Evolutionary conservation across 2,888 invertebrate genomes (phyloP), one percentile per base, ranked within the genome.

Genomic region (Bedellia somnulentella): DNA sequence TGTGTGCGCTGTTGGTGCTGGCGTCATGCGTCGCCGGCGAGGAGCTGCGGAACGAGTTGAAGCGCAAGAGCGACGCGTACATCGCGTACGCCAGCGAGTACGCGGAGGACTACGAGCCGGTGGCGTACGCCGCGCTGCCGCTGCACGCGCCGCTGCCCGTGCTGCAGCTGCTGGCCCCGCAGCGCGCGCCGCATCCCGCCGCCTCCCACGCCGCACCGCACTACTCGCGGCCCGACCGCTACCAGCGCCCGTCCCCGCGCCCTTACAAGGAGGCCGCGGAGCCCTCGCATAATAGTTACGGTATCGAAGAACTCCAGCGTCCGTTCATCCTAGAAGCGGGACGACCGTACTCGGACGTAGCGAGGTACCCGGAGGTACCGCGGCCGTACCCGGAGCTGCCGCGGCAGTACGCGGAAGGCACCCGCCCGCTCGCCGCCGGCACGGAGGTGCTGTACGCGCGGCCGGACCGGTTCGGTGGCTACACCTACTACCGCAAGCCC

Each of bases 131-230:
- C 0, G 62, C 70, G 29, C 39, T 68, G 31, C 66, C 70, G 12
- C 49, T 68, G 35, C 61, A 60, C 45, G 40, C 52, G 27, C 62
- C 68, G 12, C 30, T 68, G 39, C 64, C 61, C 4, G 49, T 66
- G 31, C 40, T 66, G 27, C 62, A 52, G 33, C 42, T 66, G 30
- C 39, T 66, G 29, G 48, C 56, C 2, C 43, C 49, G 8, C 37
- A 52, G 16, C 50, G 54, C 13, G 41, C 48, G 10, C 34, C 35
- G 3, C n/a, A 21, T 2, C 27, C 22, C 9, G 16, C 8, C 8
- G 11, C 5, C 31, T 35, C 5, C 34, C 42, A 10, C 32, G 31
- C 31, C 33, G 24, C 15, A 14, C 15, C 26, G 8, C 6, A n/a
- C 27, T 27, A 29, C 24, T 29, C 36, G 35, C 10, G 40, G 34